Evolutionary conservation across 1,140 invertebrate genomes (phyloP).

Genomic region (Philopotamus ludificatus): DNA sequence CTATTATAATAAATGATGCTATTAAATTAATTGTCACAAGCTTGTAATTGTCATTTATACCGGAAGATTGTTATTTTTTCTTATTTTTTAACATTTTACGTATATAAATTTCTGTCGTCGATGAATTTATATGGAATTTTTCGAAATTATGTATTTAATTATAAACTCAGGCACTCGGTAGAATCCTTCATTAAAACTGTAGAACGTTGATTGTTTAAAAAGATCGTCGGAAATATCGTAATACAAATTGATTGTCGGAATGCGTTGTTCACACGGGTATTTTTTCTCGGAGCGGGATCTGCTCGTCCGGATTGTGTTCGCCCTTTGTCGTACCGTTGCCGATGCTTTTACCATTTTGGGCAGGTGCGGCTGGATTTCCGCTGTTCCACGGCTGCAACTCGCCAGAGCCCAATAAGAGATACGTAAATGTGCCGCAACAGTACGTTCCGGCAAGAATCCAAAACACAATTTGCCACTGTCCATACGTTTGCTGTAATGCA

Average conservation of each 20-base stretch:
- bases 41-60: too few relatives aligned
- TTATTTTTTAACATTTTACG: too few relatives aligned
- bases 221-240: neutral
- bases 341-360: conserved; percentile 50
- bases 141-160: too few relatives aligned
- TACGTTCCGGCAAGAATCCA: conserved; percentile 77
- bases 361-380: conserved; percentile 2
- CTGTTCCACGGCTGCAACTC: conserved; percentile 70
- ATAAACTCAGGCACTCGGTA: too few relatives aligned
- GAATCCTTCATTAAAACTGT: too few relatives aligned
- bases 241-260: neutral
- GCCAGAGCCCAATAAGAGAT: conserved; percentile 68
- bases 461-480: conserved; percentile 82
- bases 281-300: conserved; percentile 32
- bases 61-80: too few relatives aligned
- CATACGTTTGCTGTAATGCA: conserved; percentile 65
- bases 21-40: too few relatives aligned
- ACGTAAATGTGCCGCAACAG: conserved; percentile 66
- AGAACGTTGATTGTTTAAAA: too few relatives aligned
- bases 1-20: too few relatives aligned
- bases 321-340: conserved; percentile 46
- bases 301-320: conserved; percentile 41
- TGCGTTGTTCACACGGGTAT: conserved; percentile 25
- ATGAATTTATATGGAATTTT: too few relatives aligned
- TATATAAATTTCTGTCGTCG: too few relatives aligned